Conservation (phyloP, 2,113 vertebrate species). For the Neoarius graeffei region DNA sequence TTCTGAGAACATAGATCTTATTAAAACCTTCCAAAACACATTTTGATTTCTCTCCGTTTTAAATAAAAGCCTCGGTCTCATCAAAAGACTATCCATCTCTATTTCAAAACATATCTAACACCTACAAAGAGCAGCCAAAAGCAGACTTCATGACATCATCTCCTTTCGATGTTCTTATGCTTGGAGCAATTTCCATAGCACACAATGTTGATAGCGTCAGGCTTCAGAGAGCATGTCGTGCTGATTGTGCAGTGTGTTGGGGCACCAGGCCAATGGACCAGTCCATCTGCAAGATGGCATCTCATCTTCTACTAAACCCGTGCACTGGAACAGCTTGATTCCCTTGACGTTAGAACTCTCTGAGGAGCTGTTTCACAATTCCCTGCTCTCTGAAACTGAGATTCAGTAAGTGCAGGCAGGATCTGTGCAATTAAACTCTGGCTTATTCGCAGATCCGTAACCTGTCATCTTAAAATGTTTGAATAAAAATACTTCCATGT, state of each 20-base stretch:
- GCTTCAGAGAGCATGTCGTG: slow-evolving; percentile 55
- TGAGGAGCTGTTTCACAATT: slow-evolving; percentile 53
- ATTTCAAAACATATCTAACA: slow-evolving; percentile 37
- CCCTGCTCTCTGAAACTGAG: slow-evolving; percentile 32
- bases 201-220: slow-evolving; percentile 50
- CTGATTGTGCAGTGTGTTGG: slow-evolving; percentile 52
- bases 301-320: slow-evolving; percentile 49
- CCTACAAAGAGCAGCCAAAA: slow-evolving; percentile 36
- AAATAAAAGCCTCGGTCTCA: slow-evolving; percentile 21
- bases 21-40: slow-evolving; percentile 8
- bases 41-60: slow-evolving; percentile 23
- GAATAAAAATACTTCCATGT: slow-evolving; percentile 4
- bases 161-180: slow-evolving; percentile 30
- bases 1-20: slow-evolving; percentile 2
- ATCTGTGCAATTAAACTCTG: slow-evolving; percentile 16
- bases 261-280: slow-evolving; percentile 48
- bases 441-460: slow-evolving; percentile 11
- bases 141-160: slow-evolving; percentile 1
- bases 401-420: slow-evolving; percentile 43
- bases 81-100: slow-evolving; percentile 11
- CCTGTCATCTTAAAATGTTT: neutral
- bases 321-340: slow-evolving; percentile 53
- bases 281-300: slow-evolving; percentile 51
- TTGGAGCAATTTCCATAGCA: slow-evolving; percentile 16
- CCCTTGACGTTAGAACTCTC: slow-evolving; percentile 49